Conservation (phyloP, 1,140 invertebrate species). For the Chlorops oryzae region DNA sequence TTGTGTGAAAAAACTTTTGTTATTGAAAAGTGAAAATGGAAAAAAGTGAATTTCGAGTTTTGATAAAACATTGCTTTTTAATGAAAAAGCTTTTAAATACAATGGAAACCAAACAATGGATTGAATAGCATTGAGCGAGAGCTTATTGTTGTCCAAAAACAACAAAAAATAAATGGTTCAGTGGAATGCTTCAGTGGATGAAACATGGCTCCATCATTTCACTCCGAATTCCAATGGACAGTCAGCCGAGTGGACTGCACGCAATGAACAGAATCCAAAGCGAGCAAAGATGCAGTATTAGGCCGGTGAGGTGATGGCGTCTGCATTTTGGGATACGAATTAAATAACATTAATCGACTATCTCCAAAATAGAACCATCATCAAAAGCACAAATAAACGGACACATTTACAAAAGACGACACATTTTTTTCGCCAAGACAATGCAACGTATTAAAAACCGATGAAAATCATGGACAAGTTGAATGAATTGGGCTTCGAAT, state of each 20-base stretch:
- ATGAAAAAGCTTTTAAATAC: too few species aligned
- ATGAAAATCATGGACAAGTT: too few species aligned
- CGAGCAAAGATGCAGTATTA: background rate
- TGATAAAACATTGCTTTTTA: too few species aligned
- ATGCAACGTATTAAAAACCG: background rate
- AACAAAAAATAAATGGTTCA: background rate
- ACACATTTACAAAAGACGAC: background rate
- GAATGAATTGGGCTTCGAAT: too few species aligned
- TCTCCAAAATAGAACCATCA: background rate
- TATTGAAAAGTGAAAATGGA: too few species aligned
- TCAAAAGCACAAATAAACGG: background rate
- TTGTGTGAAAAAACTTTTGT: too few species aligned
- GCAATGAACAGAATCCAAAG: background rate
- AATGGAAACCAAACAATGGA: too few species aligned
- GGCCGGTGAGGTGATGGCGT: background rate
- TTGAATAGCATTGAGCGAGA: too few species aligned
- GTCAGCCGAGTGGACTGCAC: background rate
- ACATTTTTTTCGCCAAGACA: too few species aligned
- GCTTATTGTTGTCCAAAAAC: background rate
- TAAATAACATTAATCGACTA: background rate
- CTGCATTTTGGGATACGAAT: conserved; percentile 3
- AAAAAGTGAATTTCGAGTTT: too few species aligned
- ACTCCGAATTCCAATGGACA: conserved; percentile 7
- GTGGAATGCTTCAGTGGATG: background rate
- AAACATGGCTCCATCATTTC: conserved; percentile 9